Conservation (phyloP, 2,888 invertebrate species). For the Synanthedon tipuliformis region DNA sequence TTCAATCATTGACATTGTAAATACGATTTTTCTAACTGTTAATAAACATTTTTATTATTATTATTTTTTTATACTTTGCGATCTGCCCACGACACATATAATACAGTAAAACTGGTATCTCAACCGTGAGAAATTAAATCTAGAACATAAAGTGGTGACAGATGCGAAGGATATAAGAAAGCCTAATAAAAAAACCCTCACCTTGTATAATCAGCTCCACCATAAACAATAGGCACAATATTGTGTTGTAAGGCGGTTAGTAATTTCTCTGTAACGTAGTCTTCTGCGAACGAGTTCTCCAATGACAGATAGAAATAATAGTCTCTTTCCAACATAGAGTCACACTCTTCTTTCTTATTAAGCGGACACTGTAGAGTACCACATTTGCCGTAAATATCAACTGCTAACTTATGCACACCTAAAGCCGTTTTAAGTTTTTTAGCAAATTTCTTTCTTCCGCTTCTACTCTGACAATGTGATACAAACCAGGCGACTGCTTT, state of each 20-base stretch:
- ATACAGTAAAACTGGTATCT: neutral
- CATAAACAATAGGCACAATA: constrained; percentile 76
- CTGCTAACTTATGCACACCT: constrained; percentile 20
- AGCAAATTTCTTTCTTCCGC: constrained; percentile 28
- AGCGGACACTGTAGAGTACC: constrained; percentile 41
- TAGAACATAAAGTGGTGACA: neutral
- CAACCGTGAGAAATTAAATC: neutral
- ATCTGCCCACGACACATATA: too few species aligned
- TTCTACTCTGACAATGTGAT: constrained; percentile 39
- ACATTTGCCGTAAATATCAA: constrained; percentile 70
- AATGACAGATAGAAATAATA: constrained; percentile 81
- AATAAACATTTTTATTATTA: too few species aligned
- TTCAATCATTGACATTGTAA: too few species aligned
- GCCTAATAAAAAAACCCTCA: constrained; percentile 18
- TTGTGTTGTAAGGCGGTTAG: constrained; percentile 70
- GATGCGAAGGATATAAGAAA: neutral
- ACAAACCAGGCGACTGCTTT: constrained; percentile 61
- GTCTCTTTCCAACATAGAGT: constrained; percentile 49
- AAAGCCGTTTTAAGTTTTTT: constrained; percentile 27
- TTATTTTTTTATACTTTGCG: too few species aligned
- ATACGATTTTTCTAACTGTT: too few species aligned
- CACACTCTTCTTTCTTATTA: constrained; percentile 24
- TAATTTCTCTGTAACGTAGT: constrained; percentile 70
- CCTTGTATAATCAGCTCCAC: constrained; percentile 74
- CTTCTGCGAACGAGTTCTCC: constrained; percentile 77